Evolutionary conservation across 2,113 vertebrate genomes (phyloP), one percentile per base, ranked within the genome.

Genomic region (Indicator maculatus): DNA sequence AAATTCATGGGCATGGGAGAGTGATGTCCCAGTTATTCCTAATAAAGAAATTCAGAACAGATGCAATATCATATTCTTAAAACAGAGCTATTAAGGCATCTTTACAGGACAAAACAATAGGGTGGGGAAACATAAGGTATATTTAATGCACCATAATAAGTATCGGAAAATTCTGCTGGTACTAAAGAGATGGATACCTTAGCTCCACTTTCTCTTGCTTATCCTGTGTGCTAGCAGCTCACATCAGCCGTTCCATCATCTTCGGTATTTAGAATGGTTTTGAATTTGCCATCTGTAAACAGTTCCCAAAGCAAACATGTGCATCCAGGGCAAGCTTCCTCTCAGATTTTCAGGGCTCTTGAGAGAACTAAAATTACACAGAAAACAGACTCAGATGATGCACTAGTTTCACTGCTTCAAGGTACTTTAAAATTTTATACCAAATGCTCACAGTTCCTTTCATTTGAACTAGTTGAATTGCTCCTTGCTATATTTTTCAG

Each of bases 21-120:
- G 20, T 59, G 47, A 77, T 84, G 72, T 73, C n/a, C 55, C n/a
- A 55, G 38, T 65, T 77, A 70, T 56, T 88, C 14, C 11, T 90
- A 75, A 78, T 84, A 80, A 66, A 92, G 71, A 70, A 90, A 86
- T 65, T 90, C 30, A 70, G 58, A 86, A 79, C 24, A 86, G 73
- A 86, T 81, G 36, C 31, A 86, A 76, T 39, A 55, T 5, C 55
- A 9, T 61, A 63, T 75, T 83, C 50, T 75, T 80, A 66, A 87
- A 91, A 24, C 5, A 88, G 52, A 91, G 27, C 8, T 16, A 53
- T 47, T 60, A 78, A 74, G 70, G 38, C 31, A 65, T 47, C 12
- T 93, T 81, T 77, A 59, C 26, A 61, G 30, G 19, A 69, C 19
- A 69, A 88, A 91, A 67, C 21, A 65, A 39, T n/a, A 60, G 20